Evolutionary conservation across 2,888 invertebrate species (phyloP), one percentile per base, ranked within the genome.

Genomic region (Agrilus mali): DNA sequence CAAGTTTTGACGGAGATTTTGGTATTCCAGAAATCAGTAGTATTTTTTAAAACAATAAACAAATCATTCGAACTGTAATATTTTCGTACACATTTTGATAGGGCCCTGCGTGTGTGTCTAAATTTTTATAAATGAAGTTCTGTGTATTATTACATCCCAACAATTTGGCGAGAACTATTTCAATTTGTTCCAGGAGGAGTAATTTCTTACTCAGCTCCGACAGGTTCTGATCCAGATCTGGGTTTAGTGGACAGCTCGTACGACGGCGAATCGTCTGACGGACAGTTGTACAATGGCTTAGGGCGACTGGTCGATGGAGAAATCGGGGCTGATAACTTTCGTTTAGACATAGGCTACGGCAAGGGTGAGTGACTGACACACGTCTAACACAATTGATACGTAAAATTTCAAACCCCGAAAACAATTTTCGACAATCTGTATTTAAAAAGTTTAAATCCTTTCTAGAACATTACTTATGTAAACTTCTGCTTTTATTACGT

Each of bases 251-350:
- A 85, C 65, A 70, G 71, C 50, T 77, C 77, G 16, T 85, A 83
- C 65, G 85, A 85, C 59, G 82, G 82, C 2, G 58, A 59, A 42
- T 50, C 55, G 27, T 52, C 55, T 34, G 60, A 65, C 43, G 71
- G 72, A 36, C 57, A 64, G 47, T 62, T 76, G 45, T 67, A 66
- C 42, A 74, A 73, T 36, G 85, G 85, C 34, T 67, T 85, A 35
- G 86, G 86, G 17, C 74, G 79, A 48, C 71, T 86, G 46, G 72
- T 77, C 41, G 82, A 83, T 59, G 82, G 82, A 7, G 74, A 75
- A 56, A 68, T 69, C 46, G 78, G 78, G 15, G 71, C 70, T 36
- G 76, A 77, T 60, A 74, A 76, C 65, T 77, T 75, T 64, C 69
- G 72, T 45, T 64, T 76, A 50, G 75, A 77, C 59, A 72, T 74